Conservation (phyloP, 2,888 invertebrate species). For the Polia nebulosa region DNA sequence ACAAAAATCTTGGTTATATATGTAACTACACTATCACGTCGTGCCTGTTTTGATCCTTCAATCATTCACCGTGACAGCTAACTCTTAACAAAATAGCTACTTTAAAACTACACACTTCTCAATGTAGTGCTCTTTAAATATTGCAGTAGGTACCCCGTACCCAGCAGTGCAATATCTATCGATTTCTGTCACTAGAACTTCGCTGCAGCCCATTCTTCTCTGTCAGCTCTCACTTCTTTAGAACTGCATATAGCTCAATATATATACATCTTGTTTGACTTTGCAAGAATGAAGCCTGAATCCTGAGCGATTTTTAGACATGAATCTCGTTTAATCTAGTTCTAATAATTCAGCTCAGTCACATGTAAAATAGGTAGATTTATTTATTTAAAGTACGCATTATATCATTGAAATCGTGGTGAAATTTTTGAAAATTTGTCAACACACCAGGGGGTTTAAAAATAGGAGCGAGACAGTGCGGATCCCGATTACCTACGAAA, state of each 20-base stretch:
- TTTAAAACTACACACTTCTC: constrained; percentile 11
- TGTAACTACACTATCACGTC: too few species aligned
- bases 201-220: constrained; percentile 41
- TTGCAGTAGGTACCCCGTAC: constrained; percentile 6
- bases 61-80: too few species aligned
- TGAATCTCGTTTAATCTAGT: constrained; percentile 1
- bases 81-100: not conserved
- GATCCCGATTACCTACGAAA: too few species aligned
- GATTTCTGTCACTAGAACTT: constrained; percentile 49
- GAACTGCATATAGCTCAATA: constrained; percentile 33
- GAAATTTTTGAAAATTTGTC: too few species aligned
- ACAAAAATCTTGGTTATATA: too few species aligned
- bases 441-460: too few species aligned
- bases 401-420: too few species aligned
- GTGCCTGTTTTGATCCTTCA: too few species aligned
- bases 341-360: not conserved
- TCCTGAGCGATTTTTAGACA: constrained; percentile 16
- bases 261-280: constrained; percentile 18
- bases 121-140: constrained; percentile 30
- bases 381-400: too few species aligned
- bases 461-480: too few species aligned
- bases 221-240: constrained; percentile 43
- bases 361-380: too few species aligned
- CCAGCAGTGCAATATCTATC: constrained; percentile 48
- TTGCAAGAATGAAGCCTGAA: not conserved